Conservation (phyloP, 2,113 vertebrate genomes). For the Epinephelus cyanopodus region DNA sequence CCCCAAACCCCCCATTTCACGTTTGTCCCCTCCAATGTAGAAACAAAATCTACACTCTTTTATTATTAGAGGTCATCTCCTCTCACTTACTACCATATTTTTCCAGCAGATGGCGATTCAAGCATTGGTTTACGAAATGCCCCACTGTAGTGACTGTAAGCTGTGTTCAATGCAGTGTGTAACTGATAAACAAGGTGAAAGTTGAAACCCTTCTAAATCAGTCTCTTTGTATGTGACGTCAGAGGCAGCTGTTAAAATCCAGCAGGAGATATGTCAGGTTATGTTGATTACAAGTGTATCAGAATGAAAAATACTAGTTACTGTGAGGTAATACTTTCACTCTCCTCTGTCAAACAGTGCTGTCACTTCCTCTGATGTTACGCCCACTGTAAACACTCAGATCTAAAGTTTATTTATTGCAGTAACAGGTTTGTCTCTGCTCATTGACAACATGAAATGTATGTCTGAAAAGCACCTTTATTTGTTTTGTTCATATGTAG, state of each 20-base stretch:
- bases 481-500: conserved; percentile 22
- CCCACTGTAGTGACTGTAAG: neutral
- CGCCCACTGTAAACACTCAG: neutral
- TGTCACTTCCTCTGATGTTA: neutral
- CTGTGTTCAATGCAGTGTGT: neutral
- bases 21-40: too few relatives aligned
- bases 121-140: neutral
- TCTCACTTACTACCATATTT: neutral
- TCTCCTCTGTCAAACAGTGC: neutral
- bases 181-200: neutral
- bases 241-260: neutral
- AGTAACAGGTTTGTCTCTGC: neutral
- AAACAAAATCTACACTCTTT: too few relatives aligned
- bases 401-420: neutral
- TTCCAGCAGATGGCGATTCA: conserved; percentile 33
- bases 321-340: neutral
- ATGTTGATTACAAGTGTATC: neutral
- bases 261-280: neutral
- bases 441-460: neutral
- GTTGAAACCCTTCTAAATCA: neutral
- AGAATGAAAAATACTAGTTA: neutral
- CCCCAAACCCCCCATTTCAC: too few relatives aligned
- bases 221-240: neutral
- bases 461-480: conserved; percentile 44
- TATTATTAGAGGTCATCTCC: neutral